These are phyloP conservation scores for Hoplostethus mediterraneus DNA, from an alignment of 2,797 vertebrate genomes.

Conservation along the genomic window DNA sequence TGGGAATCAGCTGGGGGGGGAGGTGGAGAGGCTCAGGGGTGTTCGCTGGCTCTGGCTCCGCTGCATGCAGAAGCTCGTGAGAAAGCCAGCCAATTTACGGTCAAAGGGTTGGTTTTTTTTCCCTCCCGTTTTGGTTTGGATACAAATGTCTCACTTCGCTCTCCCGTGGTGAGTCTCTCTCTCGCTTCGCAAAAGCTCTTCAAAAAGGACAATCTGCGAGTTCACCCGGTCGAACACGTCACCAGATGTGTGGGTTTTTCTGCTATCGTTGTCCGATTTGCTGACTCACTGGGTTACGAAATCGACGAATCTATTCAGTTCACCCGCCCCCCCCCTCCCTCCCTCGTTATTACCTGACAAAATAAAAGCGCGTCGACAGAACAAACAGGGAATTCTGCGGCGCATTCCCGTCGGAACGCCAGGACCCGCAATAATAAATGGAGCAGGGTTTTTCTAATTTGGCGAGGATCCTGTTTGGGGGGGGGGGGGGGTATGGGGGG, in stretches of 20 bases:
- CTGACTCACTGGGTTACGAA: conserved; percentile 32
- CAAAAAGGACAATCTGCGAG: not conserved
- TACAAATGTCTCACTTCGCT: conserved; percentile 47
- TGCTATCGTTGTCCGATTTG: conserved; percentile 1
- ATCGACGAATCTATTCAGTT: not conserved
- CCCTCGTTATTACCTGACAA: conserved; percentile 22
- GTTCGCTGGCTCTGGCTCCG: conserved; percentile 65
- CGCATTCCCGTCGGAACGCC: conserved; percentile 40
- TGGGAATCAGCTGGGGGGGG: conserved; percentile 65
- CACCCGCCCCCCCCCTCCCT: too few species aligned
- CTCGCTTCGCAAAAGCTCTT: not conserved
- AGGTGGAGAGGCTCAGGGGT: conserved; percentile 67
- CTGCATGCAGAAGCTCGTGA: conserved; percentile 69
- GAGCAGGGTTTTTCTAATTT: conserved; percentile 72
- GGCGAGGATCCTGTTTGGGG: conserved; percentile 65
- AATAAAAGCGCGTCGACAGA: conserved; percentile 12
- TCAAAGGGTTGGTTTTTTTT: conserved; percentile 56
- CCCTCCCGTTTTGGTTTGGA: conserved; percentile 39
- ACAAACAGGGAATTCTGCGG: conserved; percentile 44
- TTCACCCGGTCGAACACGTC: conserved; percentile 2
- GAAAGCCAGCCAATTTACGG: conserved; percentile 57
- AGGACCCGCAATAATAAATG: conserved; percentile 65
- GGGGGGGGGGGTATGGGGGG: conserved; percentile 64
- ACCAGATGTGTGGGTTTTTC: not conserved
- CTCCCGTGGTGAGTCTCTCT: conserved; percentile 42